These are phyloP conservation scores for Bufo bufo DNA, from an alignment of 2,113 vertebrate genomes.

Conservation along the genomic window DNA sequence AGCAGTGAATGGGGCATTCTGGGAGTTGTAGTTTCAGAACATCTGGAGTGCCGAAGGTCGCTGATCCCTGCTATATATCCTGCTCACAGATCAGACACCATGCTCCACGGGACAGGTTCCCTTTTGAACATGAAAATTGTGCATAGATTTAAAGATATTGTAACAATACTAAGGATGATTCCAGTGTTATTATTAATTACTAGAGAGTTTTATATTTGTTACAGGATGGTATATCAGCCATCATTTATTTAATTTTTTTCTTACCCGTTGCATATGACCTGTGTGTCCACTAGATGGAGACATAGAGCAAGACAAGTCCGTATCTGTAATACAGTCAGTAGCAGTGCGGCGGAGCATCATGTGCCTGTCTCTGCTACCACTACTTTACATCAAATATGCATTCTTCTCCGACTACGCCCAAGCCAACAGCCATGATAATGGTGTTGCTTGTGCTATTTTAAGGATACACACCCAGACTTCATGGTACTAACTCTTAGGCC, in stretches of 20 bases:
- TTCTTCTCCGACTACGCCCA: background rate
- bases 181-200: background rate
- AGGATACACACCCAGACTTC: background rate
- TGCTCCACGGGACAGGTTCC: no score
- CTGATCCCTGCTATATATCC: no score
- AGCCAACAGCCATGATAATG: background rate
- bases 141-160: background rate
- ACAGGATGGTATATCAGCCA: background rate
- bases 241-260: background rate
- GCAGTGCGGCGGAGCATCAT: background rate
- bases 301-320: background rate
- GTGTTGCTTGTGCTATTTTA: background rate
- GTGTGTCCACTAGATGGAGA: constrained; percentile 37
- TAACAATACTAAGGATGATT: background rate
- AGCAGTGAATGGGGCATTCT: no score
- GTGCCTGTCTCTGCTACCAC: background rate
- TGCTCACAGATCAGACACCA: no score
- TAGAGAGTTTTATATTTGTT: background rate
- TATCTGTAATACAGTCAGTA: background rate
- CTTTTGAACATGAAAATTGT: no score
- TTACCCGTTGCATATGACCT: background rate
- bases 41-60: no score
- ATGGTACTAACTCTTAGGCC: background rate
- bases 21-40: no score
- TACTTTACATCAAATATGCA: background rate